Conservation (phyloP, 2,888 invertebrate species). For the Catocala nupta region DNA sequence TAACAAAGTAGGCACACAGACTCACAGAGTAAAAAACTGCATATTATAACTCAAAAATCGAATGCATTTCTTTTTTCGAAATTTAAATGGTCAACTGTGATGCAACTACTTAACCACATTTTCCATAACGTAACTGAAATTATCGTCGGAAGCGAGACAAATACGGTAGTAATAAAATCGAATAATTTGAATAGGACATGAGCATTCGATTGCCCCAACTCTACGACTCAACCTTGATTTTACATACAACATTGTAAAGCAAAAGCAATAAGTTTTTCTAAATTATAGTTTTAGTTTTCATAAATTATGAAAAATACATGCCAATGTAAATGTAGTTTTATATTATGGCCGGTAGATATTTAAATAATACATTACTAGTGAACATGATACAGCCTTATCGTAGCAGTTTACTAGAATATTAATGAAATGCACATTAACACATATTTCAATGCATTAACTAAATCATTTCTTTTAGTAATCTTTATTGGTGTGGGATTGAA, state of each 20-base stretch:
- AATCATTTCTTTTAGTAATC: neutral
- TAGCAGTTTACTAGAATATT: conserved; percentile 1
- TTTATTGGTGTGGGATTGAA: conserved; percentile 10
- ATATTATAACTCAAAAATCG: neutral
- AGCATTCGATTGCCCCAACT: conserved; percentile 23
- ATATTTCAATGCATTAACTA: conserved; percentile 1
- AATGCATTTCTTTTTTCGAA: neutral
- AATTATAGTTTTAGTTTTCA: conserved; percentile 26
- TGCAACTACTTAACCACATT: conserved; percentile 1
- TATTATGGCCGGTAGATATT: conserved; percentile 18
- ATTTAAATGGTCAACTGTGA: conserved; percentile 7
- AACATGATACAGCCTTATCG: conserved; percentile 1
- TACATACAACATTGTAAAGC: conserved; percentile 27
- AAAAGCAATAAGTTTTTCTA: conserved; percentile 24
- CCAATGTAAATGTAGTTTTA: conserved; percentile 25
- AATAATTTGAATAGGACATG: conserved; percentile 28
- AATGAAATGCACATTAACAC: conserved; percentile 6
- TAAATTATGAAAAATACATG: conserved; percentile 28
- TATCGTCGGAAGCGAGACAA: conserved; percentile 25
- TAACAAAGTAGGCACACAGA: neutral
- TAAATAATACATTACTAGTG: conserved; percentile 11
- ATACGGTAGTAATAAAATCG: conserved; percentile 26
- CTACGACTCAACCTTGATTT: conserved; percentile 17
- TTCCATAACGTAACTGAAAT: conserved; percentile 24
- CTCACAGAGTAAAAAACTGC: too few relatives aligned